Base-by-base conservation (phyloP, 2,797 vertebrate genomes). In the Anableps anableps region DNA sequence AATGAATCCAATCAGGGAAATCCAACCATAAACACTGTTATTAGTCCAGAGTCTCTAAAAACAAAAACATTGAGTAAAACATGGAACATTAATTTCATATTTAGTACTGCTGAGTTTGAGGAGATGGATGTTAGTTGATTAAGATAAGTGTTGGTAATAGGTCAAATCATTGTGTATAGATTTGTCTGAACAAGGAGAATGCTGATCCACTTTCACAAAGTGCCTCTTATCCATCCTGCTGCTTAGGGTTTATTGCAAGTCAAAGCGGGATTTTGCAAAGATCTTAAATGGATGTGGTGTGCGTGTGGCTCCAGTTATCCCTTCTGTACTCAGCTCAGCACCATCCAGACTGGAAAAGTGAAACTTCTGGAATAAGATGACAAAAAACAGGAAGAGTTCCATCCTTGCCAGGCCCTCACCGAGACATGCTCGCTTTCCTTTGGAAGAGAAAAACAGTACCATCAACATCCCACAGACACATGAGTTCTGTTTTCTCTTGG, bases 341-440 rank as follows among this genome's bases (percentile, higher is more conserved):
- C 89, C 94, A 0, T 85, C 88, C 6, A 93, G 82, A 0, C 91
- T 82, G 34, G 91, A 96, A 91, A 98, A 96, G 50, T 86, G 72
- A 91, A 97, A 97, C 75, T 94, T 97, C 93, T 97, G 96, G 41
- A 97, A 79, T 79, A 98, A 91, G 74, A 70, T 83, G 72, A 94
- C 78, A 3, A 96, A 93, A 81, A 96, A 96, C 68, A 96, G 82
- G 82, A 96, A 97, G 26, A 97, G 82, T 86, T 97, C 96, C 71
- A 84, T 94, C 79, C 92, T 94, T 8, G 96, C 97, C 86, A 98
- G 93, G 38, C 94, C 93, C 83, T 97, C 96, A 8, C 97, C 97
- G 55, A 96, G 75, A 87, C 97, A 98, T 0, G 81, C 89, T 1
- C 96, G 94, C 70, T 95, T 97, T 76, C 97, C 97, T 50, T n/a